phyloP scores from a whole-genome alignment of 1,140 invertebrate species.

The Danaus plexippus region DNA sequence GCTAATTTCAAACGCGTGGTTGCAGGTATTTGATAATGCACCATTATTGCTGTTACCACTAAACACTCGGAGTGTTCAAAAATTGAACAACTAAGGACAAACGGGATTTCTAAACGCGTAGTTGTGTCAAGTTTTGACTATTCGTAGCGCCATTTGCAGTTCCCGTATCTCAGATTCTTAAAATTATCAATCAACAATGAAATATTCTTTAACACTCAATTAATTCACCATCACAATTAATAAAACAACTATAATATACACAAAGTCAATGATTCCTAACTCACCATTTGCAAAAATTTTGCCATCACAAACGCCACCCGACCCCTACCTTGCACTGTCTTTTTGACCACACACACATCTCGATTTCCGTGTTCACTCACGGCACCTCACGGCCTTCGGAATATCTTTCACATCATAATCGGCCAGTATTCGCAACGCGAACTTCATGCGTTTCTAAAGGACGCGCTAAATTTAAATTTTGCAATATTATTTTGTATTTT shows the following conservation, averaged over 20 bases:
- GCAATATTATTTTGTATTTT: conserved; percentile 23
- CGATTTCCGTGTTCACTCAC: conserved; percentile 73
- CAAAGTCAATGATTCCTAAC: conserved; percentile 68
- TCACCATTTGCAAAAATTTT: conserved; percentile 73
- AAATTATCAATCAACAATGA: conserved; percentile 66
- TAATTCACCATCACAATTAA: conserved; percentile 59
- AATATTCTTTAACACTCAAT: conserved; percentile 54
- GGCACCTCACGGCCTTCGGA: conserved; percentile 73
- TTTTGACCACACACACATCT: conserved; percentile 73
- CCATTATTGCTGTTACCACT: conserved; percentile 60
- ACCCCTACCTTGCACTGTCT: conserved; percentile 73
- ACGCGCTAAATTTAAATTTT: conserved; percentile 67
- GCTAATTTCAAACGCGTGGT: conserved; percentile 59
- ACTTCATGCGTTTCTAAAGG: conserved; percentile 63
- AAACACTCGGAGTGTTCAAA: conserved; percentile 57
- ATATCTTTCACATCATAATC: conserved; percentile 73
- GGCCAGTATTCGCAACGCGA: conserved; percentile 70
- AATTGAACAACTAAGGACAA: conserved; percentile 55
- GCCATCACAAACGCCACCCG: conserved; percentile 73
- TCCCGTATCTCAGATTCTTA: conserved; percentile 65
- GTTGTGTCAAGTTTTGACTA: conserved; percentile 70
- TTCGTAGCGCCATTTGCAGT: conserved; percentile 72
- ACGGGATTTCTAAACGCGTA: conserved; percentile 70
- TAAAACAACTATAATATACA: conserved; percentile 46
- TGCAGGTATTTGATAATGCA: conserved; percentile 62